phyloP scores from a whole-genome alignment of 2,888 invertebrate species.

The Mesoligia furuncula region DNA sequence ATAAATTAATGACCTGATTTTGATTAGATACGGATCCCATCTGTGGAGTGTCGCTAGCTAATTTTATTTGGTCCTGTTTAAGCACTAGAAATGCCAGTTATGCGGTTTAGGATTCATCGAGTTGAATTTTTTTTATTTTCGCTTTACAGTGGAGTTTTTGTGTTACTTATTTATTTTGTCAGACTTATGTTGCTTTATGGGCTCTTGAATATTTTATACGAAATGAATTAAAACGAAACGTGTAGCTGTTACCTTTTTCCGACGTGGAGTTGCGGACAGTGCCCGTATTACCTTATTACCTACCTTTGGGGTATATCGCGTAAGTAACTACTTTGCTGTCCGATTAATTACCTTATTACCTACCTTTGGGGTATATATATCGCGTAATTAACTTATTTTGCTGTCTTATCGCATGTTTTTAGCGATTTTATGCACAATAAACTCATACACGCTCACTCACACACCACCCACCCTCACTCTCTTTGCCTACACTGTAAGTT shows the following conservation, averaged over 20 bases:
- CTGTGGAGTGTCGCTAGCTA: neutral
- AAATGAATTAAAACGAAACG: conserved; percentile 1
- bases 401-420: neutral
- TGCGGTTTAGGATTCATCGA: neutral
- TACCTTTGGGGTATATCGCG: too few relatives aligned
- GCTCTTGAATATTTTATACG: neutral
- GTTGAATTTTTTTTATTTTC: neutral
- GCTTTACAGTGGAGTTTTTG: neutral
- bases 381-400: neutral
- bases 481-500: too few relatives aligned
- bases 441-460: too few relatives aligned
- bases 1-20: neutral
- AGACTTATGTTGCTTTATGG: neutral
- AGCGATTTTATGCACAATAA: neutral
- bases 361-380: too few relatives aligned
- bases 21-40: neutral
- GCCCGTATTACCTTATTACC: too few relatives aligned
- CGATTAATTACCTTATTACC: too few relatives aligned
- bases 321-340: too few relatives aligned
- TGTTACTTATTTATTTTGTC: neutral
- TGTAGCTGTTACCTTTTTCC: neutral
- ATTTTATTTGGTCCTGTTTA: neutral
- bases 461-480: too few relatives aligned
- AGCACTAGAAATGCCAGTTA: neutral
- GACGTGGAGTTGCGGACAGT: too few relatives aligned